These are phyloP conservation scores for Buceros bicornis DNA, from an alignment of 2,797 vertebrate genomes.

Conservation along the genomic window DNA sequence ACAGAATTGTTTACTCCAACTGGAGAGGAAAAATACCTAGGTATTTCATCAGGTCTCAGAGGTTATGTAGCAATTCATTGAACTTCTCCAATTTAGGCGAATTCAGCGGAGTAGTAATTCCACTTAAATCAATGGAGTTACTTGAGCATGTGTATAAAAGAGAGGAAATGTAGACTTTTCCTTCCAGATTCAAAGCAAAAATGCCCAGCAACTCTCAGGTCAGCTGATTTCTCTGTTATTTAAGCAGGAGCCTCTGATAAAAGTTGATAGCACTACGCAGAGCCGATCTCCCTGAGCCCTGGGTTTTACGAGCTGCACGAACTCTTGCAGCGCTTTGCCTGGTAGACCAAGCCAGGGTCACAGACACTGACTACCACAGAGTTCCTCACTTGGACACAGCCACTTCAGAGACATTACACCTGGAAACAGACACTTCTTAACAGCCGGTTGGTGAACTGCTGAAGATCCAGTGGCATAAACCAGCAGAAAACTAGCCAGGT, in stretches of 20 bases:
- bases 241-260: not conserved
- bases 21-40: not conserved
- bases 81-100: not conserved
- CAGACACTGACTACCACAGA: accelerated
- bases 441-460: not conserved
- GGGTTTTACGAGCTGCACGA: not conserved
- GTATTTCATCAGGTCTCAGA: not conserved
- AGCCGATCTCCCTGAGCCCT: not conserved
- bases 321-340: not conserved
- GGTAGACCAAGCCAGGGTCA: not conserved
- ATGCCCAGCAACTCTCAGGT: not conserved
- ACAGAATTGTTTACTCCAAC: not conserved
- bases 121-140: not conserved
- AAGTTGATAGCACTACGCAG: not conserved
- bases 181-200: not conserved
- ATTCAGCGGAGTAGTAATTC: not conserved
- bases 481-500: conserved; percentile 31
- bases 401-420: not conserved
- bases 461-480: not conserved
- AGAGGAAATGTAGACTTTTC: not conserved
- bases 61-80: not conserved
- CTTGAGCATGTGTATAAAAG: not conserved
- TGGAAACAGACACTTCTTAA: not conserved
- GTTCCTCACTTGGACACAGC: not conserved
- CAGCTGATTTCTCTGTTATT: not conserved